Evolutionary conservation across 2,797 vertebrate genomes (phyloP), one percentile per base, ranked within the genome.

Genomic region (Myoxocephalus aenaeus): DNA sequence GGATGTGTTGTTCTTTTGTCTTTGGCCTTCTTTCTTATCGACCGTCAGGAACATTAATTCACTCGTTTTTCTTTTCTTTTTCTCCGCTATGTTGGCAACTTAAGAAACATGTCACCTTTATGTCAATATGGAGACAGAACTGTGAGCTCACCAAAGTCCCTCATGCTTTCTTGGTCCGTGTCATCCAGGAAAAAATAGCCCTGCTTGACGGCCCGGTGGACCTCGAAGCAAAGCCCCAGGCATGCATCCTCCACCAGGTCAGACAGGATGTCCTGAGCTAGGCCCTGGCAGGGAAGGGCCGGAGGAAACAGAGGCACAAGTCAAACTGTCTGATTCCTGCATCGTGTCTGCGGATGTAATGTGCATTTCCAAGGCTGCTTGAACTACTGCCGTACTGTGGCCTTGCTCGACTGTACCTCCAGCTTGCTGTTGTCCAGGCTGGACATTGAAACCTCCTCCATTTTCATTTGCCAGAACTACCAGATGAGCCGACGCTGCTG

Each of bases 391-490:
- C 5, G 42, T 0, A 22, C 15, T 3, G 48, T 69, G 15, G 12
- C 22, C 0, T n/a, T 8, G 7, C 56, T 40, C 17, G 36, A 71
- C 64, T 59, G 66, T 94, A 97, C 97, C 96, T 98, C 97, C 96
- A 98, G 96, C 93, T 98, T 98, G 96, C 96, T 98, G 97, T 95
- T 95, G 95, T 98, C 98, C 96, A 97, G 96, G 96, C 96, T 96
- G 96, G 98, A 98, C 96, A 97, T 95, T 96, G 97, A 96, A 96
- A 97, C 96, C 95, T 98, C 97, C 96, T 99, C 97, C 97, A 98
- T 99, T 98, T 98, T 98, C 97, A 98, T 98, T 98, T 97, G 98
- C 97, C 96, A 96, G 95, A 95, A 94, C 93, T 95, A 93, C 85
- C 90, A 90, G 92, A 94, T 93, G 94, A 94, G 90, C 91, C 82